phyloP scores from a whole-genome alignment of 2,888 invertebrate genomes.

The Nymphalis polychloros region DNA sequence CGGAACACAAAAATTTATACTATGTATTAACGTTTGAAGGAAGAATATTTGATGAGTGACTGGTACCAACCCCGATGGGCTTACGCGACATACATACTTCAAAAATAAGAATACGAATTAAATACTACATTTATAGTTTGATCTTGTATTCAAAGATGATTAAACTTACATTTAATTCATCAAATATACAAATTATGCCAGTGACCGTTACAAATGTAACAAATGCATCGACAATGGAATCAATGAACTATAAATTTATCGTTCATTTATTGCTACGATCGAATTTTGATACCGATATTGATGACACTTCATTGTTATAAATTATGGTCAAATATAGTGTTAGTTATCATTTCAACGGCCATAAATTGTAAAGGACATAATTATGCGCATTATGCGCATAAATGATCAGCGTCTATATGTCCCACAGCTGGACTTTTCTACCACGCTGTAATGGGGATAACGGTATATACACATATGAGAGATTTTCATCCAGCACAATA shows the following conservation, averaged over 20 bases:
- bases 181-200: slow-evolving; percentile 11
- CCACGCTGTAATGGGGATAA: too few species aligned
- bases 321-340: background rate
- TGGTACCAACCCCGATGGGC: too few species aligned
- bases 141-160: background rate
- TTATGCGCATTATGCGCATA: too few species aligned
- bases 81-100: too few species aligned
- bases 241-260: slow-evolving; percentile 30
- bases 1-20: too few species aligned
- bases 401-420: too few species aligned
- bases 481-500: too few species aligned
- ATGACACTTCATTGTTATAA: slow-evolving; percentile 11
- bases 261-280: slow-evolving; percentile 20
- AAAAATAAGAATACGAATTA: background rate
- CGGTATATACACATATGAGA: too few species aligned
- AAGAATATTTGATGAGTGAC: too few species aligned
- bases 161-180: background rate
- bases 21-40: too few species aligned
- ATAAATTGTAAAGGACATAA: background rate
- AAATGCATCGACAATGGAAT: slow-evolving; percentile 29
- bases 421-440: too few species aligned
- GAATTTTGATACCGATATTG: slow-evolving; percentile 21
- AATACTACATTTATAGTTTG: background rate
- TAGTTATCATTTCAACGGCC: background rate
- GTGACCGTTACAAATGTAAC: slow-evolving; percentile 21